These are phyloP conservation scores for Poeciliopsis paucimaculata DNA, from an alignment of 2,797 vertebrate species.

Conservation along the genomic window DNA sequence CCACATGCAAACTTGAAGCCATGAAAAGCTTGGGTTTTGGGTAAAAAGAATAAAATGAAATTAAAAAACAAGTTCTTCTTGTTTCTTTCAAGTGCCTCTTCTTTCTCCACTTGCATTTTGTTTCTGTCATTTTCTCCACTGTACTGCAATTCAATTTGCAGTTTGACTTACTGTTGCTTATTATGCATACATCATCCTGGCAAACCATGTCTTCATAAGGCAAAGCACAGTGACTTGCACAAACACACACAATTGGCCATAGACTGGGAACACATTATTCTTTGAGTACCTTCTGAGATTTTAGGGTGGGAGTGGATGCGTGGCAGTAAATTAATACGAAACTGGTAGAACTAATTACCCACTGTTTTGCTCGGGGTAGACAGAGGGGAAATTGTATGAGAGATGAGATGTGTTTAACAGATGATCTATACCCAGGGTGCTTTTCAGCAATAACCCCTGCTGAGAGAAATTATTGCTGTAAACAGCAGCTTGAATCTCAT, in stretches of 20 bases:
- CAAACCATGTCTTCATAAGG: slow-evolving; percentile 47
- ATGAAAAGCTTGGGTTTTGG: not conserved
- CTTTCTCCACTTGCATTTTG: slow-evolving; percentile 4
- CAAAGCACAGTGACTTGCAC: slow-evolving; percentile 28
- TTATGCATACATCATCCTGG: slow-evolving; percentile 48
- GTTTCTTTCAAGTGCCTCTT: slow-evolving; percentile 17
- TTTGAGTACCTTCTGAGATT: slow-evolving; percentile 59
- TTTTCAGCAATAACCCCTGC: slow-evolving; percentile 57
- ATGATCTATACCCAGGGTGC: slow-evolving; percentile 72
- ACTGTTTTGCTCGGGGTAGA: slow-evolving; percentile 49
- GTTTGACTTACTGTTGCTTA: slow-evolving; percentile 58
- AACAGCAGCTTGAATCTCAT: slow-evolving; percentile 77
- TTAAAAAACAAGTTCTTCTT: not conserved
- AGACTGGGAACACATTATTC: slow-evolving; percentile 46
- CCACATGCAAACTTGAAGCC: not conserved
- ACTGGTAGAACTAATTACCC: slow-evolving; percentile 62
- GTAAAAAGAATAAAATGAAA: not conserved
- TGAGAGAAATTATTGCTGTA: slow-evolving; percentile 72
- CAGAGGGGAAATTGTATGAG: slow-evolving; percentile 44
- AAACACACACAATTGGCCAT: slow-evolving; percentile 46
- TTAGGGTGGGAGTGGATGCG: slow-evolving; percentile 16
- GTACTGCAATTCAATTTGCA: slow-evolving; percentile 39
- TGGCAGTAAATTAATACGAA: slow-evolving; percentile 56
- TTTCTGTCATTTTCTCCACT: slow-evolving; percentile 34
- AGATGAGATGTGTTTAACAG: slow-evolving; percentile 73